Base-by-base conservation (phyloP, 1,140 invertebrate genomes). In the Temnothorax curvispinosus region DNA sequence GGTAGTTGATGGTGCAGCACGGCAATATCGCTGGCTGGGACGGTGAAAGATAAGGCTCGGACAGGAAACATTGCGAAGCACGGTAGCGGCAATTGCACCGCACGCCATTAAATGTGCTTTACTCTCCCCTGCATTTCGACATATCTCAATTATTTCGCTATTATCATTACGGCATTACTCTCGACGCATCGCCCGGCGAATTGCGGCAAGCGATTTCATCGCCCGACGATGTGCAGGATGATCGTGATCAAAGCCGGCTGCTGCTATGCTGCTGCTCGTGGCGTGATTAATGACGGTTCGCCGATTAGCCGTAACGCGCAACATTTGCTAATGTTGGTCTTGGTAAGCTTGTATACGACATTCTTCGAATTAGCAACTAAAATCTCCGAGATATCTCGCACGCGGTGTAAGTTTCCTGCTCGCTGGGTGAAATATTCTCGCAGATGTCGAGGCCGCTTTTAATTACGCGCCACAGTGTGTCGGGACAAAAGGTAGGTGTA, bases 391-490 rank as follows among this genome's bases (percentile, higher is more conserved):
- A 27, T 58, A n/a, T 35, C 27, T 75, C 11, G 62, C 74, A 3
- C 74, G 35, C 18, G 15, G 38, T 11, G 27, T 47, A n/a, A 56
- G 27, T 47, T 58, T 82, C 41, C 21, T n/a, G 64, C 27, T 47
- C 77, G 62, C 18, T 27, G 86, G 64, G 56, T 84, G 58, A 91
- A 89, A 90, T 87, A 90, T 92, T 91, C 89, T 60, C 75, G 82
- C 65, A 54, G 76, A 74, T 85, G 77, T 81, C 84, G 77, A 77
- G 50, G 87, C 64, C 71, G 77, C 85, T 87, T 91, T 92, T 92
- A 92, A 92, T 92, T 92, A 92, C 91, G 88, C 80, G 58, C 56
- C 56, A 62, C 27, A 32, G 18, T 56, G 67, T 65, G 67, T 54
- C 52, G 52, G n/a, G 44, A 86, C 60, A 78, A 86, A 78, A 80